Evolutionary conservation across 2,888 invertebrate species (phyloP), one percentile per base, ranked within the genome.

Genomic region (Lymantria dispar): DNA sequence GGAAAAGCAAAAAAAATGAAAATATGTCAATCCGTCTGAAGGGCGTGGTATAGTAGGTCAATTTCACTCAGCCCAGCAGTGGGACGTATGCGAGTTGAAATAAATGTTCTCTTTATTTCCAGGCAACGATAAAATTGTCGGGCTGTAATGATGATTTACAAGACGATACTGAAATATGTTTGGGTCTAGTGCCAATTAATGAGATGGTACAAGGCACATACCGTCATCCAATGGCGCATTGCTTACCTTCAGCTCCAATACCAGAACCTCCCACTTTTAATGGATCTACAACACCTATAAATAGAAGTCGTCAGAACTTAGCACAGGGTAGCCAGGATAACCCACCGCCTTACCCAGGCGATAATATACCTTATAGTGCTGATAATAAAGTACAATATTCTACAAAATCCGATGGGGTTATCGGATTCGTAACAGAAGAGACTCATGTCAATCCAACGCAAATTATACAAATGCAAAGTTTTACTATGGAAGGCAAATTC

Each of bases 61-160:
- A n/a, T n/a, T n/a, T n/a, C n/a, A n/a, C n/a, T n/a, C n/a, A n/a
- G n/a, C n/a, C n/a, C n/a, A n/a, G n/a, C n/a, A n/a, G n/a, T n/a
- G n/a, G n/a, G n/a, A n/a, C n/a, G n/a, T n/a, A n/a, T n/a, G n/a
- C n/a, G n/a, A n/a, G n/a, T n/a, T n/a, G n/a, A n/a, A n/a, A n/a
- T n/a, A 36, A 38, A 7, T 7, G 7, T 11, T 9, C 43, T 30
- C 22, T 38, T 37, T n/a, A 29, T 13, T 72, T 74, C 10, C 69
- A 87, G 87, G 71, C 76, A 11, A 79, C 58, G 48, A 53, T 86
- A 47, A 75, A 76, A 55, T 44, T 84, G n/a, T 76, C 86, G 0
- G 87, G 85, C 0, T 87, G 85, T 63, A 80, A 75, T 55, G 77
- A 78, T 15, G 76, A 80, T 1, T 22, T 80, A 3, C 62, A 73